Percentiles rank a stretch among this genome's conserved stretches.
Evolutionary conservation across 2,888 invertebrate species (phyloP).

Genomic region (Empis livida): DNA sequence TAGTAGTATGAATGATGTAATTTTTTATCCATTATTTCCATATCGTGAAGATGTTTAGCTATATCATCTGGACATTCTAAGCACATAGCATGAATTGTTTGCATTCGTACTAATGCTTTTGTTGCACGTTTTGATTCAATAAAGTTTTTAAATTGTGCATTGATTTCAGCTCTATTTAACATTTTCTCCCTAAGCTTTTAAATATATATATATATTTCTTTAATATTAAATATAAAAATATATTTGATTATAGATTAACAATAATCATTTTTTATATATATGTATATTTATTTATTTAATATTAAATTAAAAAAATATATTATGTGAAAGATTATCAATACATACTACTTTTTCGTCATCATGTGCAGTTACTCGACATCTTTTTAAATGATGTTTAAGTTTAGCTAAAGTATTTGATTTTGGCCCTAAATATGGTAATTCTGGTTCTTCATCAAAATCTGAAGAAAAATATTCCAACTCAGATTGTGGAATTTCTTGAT

Average conservation of each 20-base stretch:
- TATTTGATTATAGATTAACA: too few species aligned
- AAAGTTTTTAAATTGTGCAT: constrained; percentile 6
- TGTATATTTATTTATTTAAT: too few species aligned
- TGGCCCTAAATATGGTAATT: background rate
- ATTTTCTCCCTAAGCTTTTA: background rate
- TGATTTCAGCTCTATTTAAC: constrained; percentile 1
- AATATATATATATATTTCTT: too few species aligned
- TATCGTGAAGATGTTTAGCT: constrained; percentile 2
- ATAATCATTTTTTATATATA: too few species aligned
- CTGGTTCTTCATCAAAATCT: constrained; percentile 4
- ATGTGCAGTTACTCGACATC: background rate
- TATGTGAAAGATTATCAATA: too few species aligned
- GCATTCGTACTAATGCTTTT: constrained; percentile 5
- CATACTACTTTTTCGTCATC: background rate
- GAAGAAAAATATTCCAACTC: constrained; percentile 8
- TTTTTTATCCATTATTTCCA: constrained; percentile 10
- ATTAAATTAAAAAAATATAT: too few species aligned
- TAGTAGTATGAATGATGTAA: constrained; percentile 5
- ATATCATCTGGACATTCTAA: background rate
- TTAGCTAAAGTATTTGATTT: constrained; percentile 3
- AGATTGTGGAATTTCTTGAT: constrained; percentile 5
- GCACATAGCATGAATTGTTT: constrained; percentile 1
- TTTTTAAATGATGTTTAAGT: constrained; percentile 1
- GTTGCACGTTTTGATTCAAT: constrained; percentile 1
- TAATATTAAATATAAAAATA: too few species aligned